Percentiles rank a stretch among this genome's conserved stretches.
phyloP scores from a whole-genome alignment of 2,888 invertebrate species.

The Drosophila subquinaria region DNA sequence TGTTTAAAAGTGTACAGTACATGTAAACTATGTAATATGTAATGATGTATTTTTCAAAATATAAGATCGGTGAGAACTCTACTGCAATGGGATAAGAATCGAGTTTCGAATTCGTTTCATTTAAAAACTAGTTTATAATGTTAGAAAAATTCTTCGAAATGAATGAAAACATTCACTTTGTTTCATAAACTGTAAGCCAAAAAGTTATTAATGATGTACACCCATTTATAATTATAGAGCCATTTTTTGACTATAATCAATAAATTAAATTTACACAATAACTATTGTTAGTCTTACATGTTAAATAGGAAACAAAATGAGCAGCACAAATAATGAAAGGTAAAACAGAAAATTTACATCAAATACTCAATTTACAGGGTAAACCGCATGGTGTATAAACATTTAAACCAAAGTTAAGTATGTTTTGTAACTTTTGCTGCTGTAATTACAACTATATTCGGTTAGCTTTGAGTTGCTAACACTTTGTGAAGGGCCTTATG shows the following conservation, averaged over 20 bases:
- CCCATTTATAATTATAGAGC: background rate
- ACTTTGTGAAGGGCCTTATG: slow-evolving; percentile 49
- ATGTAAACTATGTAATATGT: background rate
- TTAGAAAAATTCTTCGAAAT: background rate
- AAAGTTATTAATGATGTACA: background rate
- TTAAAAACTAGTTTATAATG: no score
- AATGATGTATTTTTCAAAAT: no score
- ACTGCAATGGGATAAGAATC: background rate
- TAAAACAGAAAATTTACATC: background rate
- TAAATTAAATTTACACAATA: background rate
- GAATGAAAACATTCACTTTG: background rate
- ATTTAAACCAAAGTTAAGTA: background rate
- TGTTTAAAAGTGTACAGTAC: background rate
- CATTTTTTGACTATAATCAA: background rate
- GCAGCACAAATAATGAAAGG: no score
- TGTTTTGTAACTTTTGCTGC: slow-evolving; percentile 3
- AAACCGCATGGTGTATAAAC: background rate
- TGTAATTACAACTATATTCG: slow-evolving; percentile 9
- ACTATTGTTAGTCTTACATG: background rate
- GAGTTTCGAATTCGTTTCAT: background rate
- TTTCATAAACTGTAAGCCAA: background rate
- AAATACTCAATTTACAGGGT: slow-evolving; percentile 5
- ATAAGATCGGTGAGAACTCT: background rate
- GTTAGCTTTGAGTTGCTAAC: slow-evolving; percentile 21
- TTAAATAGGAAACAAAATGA: background rate